Percentiles rank a stretch among this genome's conserved stretches.
Conservation (phyloP, 2,797 vertebrate genomes). For the Rhabdomys pumilio region DNA sequence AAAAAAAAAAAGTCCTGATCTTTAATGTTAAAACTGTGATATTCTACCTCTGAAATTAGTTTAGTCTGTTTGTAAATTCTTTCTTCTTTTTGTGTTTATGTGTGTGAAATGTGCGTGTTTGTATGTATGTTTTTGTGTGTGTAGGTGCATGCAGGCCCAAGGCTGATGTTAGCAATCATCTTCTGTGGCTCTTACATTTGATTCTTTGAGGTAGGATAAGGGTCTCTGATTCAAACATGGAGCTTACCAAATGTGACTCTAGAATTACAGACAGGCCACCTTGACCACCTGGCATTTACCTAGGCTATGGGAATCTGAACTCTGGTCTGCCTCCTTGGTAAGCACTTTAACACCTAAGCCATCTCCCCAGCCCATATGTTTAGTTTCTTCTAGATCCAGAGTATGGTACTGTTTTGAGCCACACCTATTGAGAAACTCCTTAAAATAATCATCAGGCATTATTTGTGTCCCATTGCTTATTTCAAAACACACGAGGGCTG, state of each 20-base stretch:
- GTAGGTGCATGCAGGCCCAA: not conserved
- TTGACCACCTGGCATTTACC: not conserved
- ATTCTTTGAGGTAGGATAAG: not conserved
- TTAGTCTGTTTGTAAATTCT: not conserved
- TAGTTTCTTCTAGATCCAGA: not conserved
- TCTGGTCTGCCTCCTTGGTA: not conserved
- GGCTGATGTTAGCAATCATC: not conserved
- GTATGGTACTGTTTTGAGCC: not conserved
- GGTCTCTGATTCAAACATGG: not conserved
- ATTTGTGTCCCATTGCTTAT: slow-evolving; percentile 36
- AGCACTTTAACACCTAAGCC: not conserved
- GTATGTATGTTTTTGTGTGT: not conserved
- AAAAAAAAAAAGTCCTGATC: slow-evolving; percentile 45
- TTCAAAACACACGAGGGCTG: not conserved
- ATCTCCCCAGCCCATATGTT: not conserved
- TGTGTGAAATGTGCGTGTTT: not conserved
- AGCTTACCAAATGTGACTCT: not conserved
- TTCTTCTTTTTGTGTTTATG: not conserved
- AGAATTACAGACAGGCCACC: not conserved
- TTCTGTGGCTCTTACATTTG: not conserved
- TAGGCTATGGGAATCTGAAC: not conserved
- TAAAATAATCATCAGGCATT: slow-evolving; percentile 36
- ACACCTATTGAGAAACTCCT: not conserved
- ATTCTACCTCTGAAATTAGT: slow-evolving; percentile 45
- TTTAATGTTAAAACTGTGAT: slow-evolving; percentile 52